These are phyloP conservation scores for Crotalus viridis DNA, from an alignment of 2,113 vertebrate genomes.

Conservation along the genomic window DNA sequence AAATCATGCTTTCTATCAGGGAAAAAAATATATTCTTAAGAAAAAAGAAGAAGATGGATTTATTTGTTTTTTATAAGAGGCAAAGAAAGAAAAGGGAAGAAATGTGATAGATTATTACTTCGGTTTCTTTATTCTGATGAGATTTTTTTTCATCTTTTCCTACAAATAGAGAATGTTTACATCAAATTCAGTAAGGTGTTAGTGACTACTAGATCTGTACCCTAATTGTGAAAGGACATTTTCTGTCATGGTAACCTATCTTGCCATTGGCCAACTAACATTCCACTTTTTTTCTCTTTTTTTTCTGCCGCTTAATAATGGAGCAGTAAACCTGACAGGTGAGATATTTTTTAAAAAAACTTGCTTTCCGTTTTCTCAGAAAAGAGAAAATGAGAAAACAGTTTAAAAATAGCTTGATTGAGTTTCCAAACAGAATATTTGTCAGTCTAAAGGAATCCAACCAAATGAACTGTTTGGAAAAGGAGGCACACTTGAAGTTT, in stretches of 20 bases:
- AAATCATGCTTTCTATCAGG: neutral
- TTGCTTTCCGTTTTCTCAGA: slow-evolving; percentile 28
- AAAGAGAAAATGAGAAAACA: slow-evolving; percentile 24
- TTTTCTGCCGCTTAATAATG: slow-evolving; percentile 85
- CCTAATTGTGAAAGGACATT: slow-evolving; percentile 40
- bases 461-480: slow-evolving; percentile 13
- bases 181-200: slow-evolving; percentile 52
- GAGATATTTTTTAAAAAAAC: slow-evolving; percentile 70
- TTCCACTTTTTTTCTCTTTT: slow-evolving; percentile 71
- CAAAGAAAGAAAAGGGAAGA: neutral
- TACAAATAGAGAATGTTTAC: slow-evolving; percentile 38
- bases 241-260: slow-evolving; percentile 56
- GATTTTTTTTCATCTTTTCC: slow-evolving; percentile 39
- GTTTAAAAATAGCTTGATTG: slow-evolving; percentile 21
- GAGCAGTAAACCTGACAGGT: slow-evolving; percentile 99
- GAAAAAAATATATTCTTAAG: neutral
- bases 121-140: slow-evolving; percentile 26
- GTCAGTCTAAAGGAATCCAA: slow-evolving; percentile 14
- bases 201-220: slow-evolving; percentile 37
- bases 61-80: neutral
- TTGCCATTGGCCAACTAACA: slow-evolving; percentile 75
- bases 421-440: slow-evolving; percentile 29
- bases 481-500: neutral
- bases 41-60: neutral
- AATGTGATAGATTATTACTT: neutral